Base-by-base conservation (phyloP, 2,888 invertebrate genomes). In the Eupeodes latifasciatus region DNA sequence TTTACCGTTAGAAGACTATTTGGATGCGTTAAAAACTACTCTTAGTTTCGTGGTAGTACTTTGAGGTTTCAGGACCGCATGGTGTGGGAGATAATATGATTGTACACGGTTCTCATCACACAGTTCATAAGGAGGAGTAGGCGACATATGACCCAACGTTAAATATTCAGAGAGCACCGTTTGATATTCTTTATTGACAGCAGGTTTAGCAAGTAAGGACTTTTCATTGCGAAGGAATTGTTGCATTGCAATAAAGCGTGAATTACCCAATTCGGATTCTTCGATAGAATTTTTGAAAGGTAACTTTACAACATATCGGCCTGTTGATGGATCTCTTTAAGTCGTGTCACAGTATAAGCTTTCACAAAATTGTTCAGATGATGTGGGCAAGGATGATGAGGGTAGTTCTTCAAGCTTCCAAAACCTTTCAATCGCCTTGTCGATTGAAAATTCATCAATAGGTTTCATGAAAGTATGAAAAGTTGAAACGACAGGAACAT, bases 11-110 rank as follows among this genome's bases (percentile, higher is more conserved):
- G 34, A 34, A 7, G 59, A 34, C 6, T 5, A 12, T 6, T 34
- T 16, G 14, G 59, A 61, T 61, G 59, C 59, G 14, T 61, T 61
- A 36, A 61, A 61, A 36, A 61, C 59, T 16, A 61, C 59, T 12
- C 59, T 34, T 14, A 61, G 36, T 61, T 61, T 61, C 11, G 59
- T 61, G 34, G 34, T 66, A 7, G 27, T 66, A 27, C 66, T 66
- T 27, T 47, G 47, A 4, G 66, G 66, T 44, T 66, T 66, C 12
- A 66, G 47, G 19, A 66, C 19, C 5, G 66, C 66, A 11, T 66
- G 66, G 47, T 66, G 66, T 11, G 59, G 59, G 19, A 61, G 16
- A 14, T 61, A 61, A 36, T 14, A 61, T 3, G 59, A 61, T 61
- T 61, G 34, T 7, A 61, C 59, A 14, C 14, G 14, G 19, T 19